Base-by-base conservation (phyloP, 1,140 invertebrate species). In the Drosophila fuyamai region DNA sequence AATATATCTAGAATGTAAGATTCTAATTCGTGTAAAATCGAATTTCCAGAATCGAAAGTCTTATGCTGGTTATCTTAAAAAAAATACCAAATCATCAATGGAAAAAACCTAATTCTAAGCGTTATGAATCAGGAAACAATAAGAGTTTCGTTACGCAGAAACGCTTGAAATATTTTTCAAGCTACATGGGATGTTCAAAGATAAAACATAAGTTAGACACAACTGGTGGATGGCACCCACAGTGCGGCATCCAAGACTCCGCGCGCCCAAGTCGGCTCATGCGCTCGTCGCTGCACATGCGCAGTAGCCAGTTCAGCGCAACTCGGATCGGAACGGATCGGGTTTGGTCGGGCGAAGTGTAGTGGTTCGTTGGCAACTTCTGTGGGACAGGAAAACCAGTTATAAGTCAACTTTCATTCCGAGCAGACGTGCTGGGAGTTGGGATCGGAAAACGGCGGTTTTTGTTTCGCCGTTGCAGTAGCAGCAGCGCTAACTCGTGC, bases 371-470 rank as follows among this genome's bases (percentile, higher is more conserved):
- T 50, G 63, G 61, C 60, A 82, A 70, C 80, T 84, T 80, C 60
- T 71, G 79, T 70, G 67, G 63, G 41, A 76, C 44, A 48, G 27
- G 32, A 70, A 90, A 92, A 92, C 90, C 90, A 92, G 90, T 92
- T 92, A 90, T 84, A 81, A 85, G 75, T 76, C 90, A 92, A 92
- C 90, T 92, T 92, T 92, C 90, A 92, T 92, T 90, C 75, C 59
- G 78, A 85, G 81, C 86, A 77, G 90, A 92, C 90, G 83, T 92
- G 71, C 75, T 70, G 77, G 62, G 59, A 48, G 66, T 63, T 51
- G 67, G 73, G 65, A 62, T 63, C 65, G 76, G 61, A 68, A 62
- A 61, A 84, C 62, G 83, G 29, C 75, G 75, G 66, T 63, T 62
- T 67, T 60, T 50, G 36, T 66, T 44, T 51, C 55, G 51, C 40